Evolutionary conservation across 2,888 invertebrate genomes (phyloP), one percentile per base, ranked within the genome.

Genomic region (Uloborus plumipes): DNA sequence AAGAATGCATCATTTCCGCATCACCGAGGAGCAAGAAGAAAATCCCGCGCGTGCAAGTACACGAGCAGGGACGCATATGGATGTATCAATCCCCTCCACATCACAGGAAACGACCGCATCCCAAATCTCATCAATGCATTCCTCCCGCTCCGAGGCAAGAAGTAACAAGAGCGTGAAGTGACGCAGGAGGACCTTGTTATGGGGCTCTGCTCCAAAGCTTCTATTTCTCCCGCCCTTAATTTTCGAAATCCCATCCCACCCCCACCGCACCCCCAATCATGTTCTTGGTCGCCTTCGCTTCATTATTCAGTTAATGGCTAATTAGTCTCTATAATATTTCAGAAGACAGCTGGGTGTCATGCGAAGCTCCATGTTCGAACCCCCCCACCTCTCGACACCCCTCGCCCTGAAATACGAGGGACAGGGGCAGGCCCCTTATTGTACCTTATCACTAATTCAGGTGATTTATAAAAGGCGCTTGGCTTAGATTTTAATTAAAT

Each of bases 291-390:
- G 58, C 74, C 74, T 70, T 65, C 64, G 73, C 74, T 80, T 80
- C 80, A 80, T 80, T 80, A 80, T 80, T 80, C 80, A 50, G 69
- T 80, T 80, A 80, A 80, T 80, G 80, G 80, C 80, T 80, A 80
- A 80, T 80, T 80, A 80, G 74, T 80, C 80, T 80, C 80, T 80
- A 80, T 80, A 80, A 80, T 80, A 80, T 80, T 80, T 80, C 80
- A 80, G 80, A 69, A 80, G 80, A 80, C 80, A 80, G 80, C 80
- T 80, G 74, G 80, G 80, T 80, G 80, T 79, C 73, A 67, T 62
- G 59, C 50, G 50, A 20, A 53, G 49, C 75, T 67, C 67, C 31
- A 26, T 50, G 50, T 22, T n/a, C 50, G 16, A n/a, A 39, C 58
- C 74, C 64, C 65, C 58, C 51, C 49, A 9, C 22, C 76, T 49